Base-by-base conservation (phyloP, 92 coral and sea anemone species). In the Heliopora coerulea region DNA sequence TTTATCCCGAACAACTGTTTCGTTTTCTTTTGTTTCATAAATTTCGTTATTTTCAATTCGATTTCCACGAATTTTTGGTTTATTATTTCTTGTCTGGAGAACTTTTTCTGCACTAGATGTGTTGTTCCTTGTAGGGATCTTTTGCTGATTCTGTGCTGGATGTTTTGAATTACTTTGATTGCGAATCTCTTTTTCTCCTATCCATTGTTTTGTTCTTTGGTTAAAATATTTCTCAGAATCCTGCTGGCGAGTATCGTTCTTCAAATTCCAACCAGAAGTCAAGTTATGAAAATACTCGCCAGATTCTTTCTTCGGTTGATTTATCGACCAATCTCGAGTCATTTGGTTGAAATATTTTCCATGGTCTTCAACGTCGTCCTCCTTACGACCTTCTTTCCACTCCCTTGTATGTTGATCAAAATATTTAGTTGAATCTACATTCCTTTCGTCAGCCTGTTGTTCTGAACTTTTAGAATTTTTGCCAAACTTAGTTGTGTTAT, bases 191-290 rank as follows among this genome's bases (percentile, higher is more conserved):
- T 52, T 70, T 28, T 54, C 17, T 18, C 33, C 49, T 13, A 70
- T 32, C 77, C 77, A 70, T 30, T 42, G 32, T 32, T 20, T 52
- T 27, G 77, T 70, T 50, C 77, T 50, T 33, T 70, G 77, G 18
- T 70, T 70, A 34, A 70, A 70, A 23, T 70, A 70, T 28, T 70
- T 54, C 8, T 49, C 63, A 25, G n/a, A 27, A 44, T 49, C 74
- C 27, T 21, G 39, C 39, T 11, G n/a, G 21, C 23, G 52, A 48
- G 77, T 70, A 26, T 54, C 35, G 63, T 70, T 70, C 5, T 31
- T 33, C 19, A 52, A 31, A 31, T 54, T 33, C 77, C 62, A 70
- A 3, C 35, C 60, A 18, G 77, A 70, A 7, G 77, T 54, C 64
- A 70, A 30, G 29, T 52, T 44, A 33, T 54, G 56, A 21, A 70